Evolutionary conservation across 2,888 invertebrate species (phyloP).

Genomic region (Tillus elongatus): DNA sequence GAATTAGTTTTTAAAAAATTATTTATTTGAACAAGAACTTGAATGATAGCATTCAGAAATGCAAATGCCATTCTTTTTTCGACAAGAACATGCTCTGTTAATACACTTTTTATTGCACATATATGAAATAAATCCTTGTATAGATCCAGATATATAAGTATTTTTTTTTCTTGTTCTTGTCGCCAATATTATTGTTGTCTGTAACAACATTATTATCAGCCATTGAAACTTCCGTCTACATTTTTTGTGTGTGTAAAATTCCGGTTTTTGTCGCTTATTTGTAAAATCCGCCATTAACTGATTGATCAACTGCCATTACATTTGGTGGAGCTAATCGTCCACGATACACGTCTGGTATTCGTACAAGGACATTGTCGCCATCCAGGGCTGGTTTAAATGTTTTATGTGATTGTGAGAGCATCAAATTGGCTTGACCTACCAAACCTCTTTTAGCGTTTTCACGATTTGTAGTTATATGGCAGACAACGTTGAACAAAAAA

Average conservation of each 20-base stretch:
- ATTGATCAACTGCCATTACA: slow-evolving; percentile 13
- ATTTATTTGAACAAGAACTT: slow-evolving; percentile 12
- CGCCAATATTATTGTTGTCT: slow-evolving; percentile 3
- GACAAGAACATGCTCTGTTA: slow-evolving; percentile 13
- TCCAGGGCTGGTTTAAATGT: background rate
- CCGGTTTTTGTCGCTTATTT: slow-evolving; percentile 14
- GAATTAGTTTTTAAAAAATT: no score
- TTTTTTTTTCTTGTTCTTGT: slow-evolving; percentile 4
- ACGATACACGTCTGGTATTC: slow-evolving; percentile 4
- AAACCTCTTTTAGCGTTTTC: no score
- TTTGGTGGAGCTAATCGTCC: slow-evolving; percentile 9
- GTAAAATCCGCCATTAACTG: slow-evolving; percentile 12
- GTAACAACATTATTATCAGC: slow-evolving; percentile 7
- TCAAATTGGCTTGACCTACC: background rate
- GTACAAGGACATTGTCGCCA: slow-evolving; percentile 5
- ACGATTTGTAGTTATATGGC: no score
- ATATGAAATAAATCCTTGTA: slow-evolving; percentile 15
- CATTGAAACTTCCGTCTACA: slow-evolving; percentile 3
- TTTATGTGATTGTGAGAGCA: background rate
- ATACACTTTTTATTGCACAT: slow-evolving; percentile 13
- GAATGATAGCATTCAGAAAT: slow-evolving; percentile 15
- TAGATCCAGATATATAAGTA: slow-evolving; percentile 11
- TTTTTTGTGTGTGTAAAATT: slow-evolving; percentile 11
- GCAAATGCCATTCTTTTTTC: slow-evolving; percentile 13
- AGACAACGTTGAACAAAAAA: no score